Evolutionary conservation across 2,888 invertebrate species (phyloP), one percentile per base, ranked within the genome.

Genomic region (Thereva unica): DNA sequence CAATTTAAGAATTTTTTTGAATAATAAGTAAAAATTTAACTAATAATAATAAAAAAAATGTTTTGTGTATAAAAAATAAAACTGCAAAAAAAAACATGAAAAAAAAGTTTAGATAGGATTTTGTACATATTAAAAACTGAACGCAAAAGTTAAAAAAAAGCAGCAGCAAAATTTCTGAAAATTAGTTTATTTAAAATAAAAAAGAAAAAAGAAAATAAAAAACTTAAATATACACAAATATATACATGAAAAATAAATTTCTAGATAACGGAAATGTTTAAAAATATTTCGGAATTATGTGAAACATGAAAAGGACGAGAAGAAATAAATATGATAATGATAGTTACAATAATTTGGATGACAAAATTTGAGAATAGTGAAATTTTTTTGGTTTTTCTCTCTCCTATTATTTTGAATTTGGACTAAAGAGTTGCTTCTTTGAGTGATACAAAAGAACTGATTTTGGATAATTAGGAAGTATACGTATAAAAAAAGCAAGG

Each of bases 91-190:
- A 66, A 40, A 52, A 40, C 57, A 53, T 52, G 37, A 59, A 66
- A 40, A 44, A 56, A 52, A 61, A 34, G 10, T 67, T 75, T 77
- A 76, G 74, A 76, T 76, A 77, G 75, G 78, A 76, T 78, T 78
- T 79, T 80, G 80, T 79, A 79, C 77, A 80, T 80, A 80, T 78
- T 74, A 76, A 76, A 67, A 69, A 70, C 68, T 66, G 69, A 68
- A 69, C 65, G 66, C 65, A 41, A 59, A 59, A 41, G 38, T 23
- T 23, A 23, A 23, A 23, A 23, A 23, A 23, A 23, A 23, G 23
- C 23, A 23, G 23, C 23, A 35, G 50, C 61, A 49, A 61, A 47
- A 50, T 61, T 61, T 53, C n/a, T 59, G 38, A 42, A 34, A 41
- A 49, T 50, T 61, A 61, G 34, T 50, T 61, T 61, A 40, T 23